Base-by-base conservation (phyloP, 2,888 invertebrate species). In the Julus scandinavius region DNA sequence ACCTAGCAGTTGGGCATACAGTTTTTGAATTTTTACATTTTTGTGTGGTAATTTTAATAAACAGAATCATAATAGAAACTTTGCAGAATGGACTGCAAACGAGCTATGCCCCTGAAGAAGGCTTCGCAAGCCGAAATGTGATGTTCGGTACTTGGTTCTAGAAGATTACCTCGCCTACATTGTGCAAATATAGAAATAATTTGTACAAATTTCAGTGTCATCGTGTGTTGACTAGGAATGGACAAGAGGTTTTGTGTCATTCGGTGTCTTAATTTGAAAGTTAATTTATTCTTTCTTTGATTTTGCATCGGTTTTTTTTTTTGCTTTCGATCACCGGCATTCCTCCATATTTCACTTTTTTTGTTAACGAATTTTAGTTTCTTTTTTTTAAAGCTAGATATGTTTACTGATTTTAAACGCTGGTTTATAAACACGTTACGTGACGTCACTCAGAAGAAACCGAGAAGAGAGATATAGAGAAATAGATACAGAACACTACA, bases 401-500 rank as follows among this genome's bases (percentile, higher is more conserved):
- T 2, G 29, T 80, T 80, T 80, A 9, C 15, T 13, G 3, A 38
- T 15, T 54, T 3, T 54, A 54, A 17, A 54, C 54, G 17, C 80
- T 9, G 80, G 80, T 80, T 45, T 13, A 80, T 38, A 80, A 29
- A 80, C 80, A 80, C 80, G 13, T 80, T 80, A 80, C 80, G 80
- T 80, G 38, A 80, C 80, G 15, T 80, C 72, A 80, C 80, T 13
- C 13, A 80, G 80, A 80, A 80, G 80, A 4, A 17, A 80, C 80
- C 80, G 80, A 80, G 80, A 80, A 80, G 80, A 45, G 20, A 85
- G 85, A 49, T 3, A 85, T 6, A 49, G 7, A 41, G 49, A 41
- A 29, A 29, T n/a, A 49, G 41, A 40, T 49, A 87, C 54, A 50
- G 83, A 80, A 84, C 83, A 87, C 83, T 72, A 83, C 29, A 29